Conservation (phyloP, 2,113 vertebrate species). For the Phalacrocorax carbo region DNA sequence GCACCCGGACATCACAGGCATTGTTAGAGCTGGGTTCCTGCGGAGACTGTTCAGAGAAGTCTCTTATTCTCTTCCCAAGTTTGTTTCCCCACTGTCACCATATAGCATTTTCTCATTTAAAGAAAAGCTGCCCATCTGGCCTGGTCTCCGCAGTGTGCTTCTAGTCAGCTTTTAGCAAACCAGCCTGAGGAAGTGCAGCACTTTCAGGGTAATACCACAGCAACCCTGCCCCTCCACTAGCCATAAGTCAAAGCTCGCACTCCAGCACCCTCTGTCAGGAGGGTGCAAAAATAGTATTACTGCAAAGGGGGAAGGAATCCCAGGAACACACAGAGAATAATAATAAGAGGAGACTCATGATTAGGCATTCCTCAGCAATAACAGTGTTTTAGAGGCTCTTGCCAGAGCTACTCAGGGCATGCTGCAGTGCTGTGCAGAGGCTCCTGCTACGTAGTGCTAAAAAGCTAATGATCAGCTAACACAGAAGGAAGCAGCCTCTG, state of each 20-base stretch:
- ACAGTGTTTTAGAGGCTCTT: background rate
- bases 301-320: background rate
- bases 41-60: background rate
- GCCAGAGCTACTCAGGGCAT: background rate
- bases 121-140: constrained; percentile 29
- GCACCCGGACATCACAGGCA: background rate
- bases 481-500: background rate
- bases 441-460: background rate
- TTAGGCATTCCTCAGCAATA: background rate
- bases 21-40: constrained; percentile 20
- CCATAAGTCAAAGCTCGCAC: background rate
- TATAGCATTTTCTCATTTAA: background rate
- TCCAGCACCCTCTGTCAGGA: constrained; percentile 1
- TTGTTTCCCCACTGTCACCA: background rate
- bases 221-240: background rate
- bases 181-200: background rate
- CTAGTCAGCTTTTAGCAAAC: constrained; percentile 2
- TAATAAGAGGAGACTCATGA: background rate
- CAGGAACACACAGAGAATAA: background rate
- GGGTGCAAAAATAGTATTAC: background rate
- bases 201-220: constrained; percentile 15
- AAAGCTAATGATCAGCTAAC: background rate
- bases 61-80: background rate
- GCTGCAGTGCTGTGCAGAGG: rapidly evolving
- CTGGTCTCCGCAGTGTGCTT: background rate